Conservation (phyloP, 2,113 vertebrate species). For the Mesocricetus auratus region DNA sequence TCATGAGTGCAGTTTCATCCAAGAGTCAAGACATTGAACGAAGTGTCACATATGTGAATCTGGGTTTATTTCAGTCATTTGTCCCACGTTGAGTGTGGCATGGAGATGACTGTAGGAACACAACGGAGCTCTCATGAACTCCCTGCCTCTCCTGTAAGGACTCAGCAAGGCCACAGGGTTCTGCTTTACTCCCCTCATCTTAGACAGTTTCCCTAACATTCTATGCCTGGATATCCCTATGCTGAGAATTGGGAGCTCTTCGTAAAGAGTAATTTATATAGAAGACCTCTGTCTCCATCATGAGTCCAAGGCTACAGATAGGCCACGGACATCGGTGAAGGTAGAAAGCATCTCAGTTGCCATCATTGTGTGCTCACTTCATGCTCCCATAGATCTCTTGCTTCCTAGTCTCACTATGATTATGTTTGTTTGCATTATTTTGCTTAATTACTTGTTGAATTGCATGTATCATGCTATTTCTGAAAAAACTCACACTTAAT, state of each 20-base stretch:
- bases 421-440: conserved; percentile 81
- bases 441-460: conserved; percentile 79
- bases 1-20: background rate
- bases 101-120: background rate
- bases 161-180: fast-evolving
- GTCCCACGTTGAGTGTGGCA: fast-evolving
- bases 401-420: conserved; percentile 26
- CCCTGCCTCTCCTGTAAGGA: fast-evolving
- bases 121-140: fast-evolving
- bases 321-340: fast-evolving
- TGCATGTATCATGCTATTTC: conserved; percentile 76
- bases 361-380: fast-evolving
- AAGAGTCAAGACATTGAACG: fast-evolving
- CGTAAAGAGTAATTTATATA: background rate
- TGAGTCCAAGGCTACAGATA: background rate
- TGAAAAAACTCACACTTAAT: conserved; percentile 80
- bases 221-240: background rate
- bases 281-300: background rate
- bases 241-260: background rate
- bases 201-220: background rate
- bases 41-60: fast-evolving
- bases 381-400: background rate
- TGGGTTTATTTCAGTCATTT: too few species aligned
- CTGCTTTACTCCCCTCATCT: fast-evolving
- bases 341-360: fast-evolving